Conservation (phyloP, 2,888 invertebrate genomes). For the Lepidocyrtinus sp. region DNA sequence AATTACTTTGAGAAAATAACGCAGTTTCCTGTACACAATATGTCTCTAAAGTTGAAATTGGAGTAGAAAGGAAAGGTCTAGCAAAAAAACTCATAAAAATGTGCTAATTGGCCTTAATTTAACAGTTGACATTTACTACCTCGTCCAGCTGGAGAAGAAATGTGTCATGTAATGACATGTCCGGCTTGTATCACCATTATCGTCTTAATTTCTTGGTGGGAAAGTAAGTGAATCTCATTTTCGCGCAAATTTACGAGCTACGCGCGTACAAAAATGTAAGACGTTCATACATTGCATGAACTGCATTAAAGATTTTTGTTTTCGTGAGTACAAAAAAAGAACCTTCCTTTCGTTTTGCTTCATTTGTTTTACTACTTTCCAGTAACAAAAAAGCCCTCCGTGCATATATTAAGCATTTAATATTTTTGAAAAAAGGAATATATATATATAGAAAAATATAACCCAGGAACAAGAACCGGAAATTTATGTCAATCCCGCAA, state of each 20-base stretch:
- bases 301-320: too few species aligned
- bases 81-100: constrained; percentile 35
- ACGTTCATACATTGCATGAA: too few species aligned
- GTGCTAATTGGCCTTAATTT: constrained; percentile 49
- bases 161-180: not conserved
- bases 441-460: too few species aligned
- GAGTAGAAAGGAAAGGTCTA: not conserved
- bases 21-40: too few species aligned
- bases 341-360: not conserved
- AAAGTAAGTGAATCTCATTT: not conserved
- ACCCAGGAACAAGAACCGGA: constrained; percentile 29
- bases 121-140: constrained; percentile 43
- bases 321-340: too few species aligned
- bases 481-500: constrained; percentile 24
- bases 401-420: too few species aligned
- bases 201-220: not conserved
- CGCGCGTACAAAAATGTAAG: not conserved
- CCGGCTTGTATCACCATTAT: not conserved
- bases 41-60: too few species aligned
- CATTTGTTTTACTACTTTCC: not conserved
- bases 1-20: not conserved
- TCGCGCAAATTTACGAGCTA: not conserved
- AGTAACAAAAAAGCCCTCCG: too few species aligned
- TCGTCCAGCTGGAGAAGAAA: constrained; percentile 27
- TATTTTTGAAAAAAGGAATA: too few species aligned